Percentiles rank a stretch among this genome's conserved stretches.
Evolutionary conservation across 2,113 vertebrate genomes (phyloP).

Genomic region (Ophiodon elongatus): DNA sequence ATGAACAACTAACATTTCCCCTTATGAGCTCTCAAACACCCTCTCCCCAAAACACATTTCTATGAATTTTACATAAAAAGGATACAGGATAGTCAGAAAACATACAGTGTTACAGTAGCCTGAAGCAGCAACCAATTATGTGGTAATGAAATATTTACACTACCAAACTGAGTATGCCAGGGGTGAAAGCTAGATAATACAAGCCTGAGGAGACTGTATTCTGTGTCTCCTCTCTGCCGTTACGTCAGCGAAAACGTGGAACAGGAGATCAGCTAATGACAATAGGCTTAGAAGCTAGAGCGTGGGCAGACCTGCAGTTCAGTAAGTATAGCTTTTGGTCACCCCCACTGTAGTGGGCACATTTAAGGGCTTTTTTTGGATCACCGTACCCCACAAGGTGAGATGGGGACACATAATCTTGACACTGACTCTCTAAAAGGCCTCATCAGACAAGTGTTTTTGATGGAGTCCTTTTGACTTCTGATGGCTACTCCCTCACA

Average conservation of each 20-base stretch:
- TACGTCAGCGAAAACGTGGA: conserved; percentile 64
- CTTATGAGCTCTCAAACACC: conserved; percentile 59
- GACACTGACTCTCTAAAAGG: conserved; percentile 1
- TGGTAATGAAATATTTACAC: conserved; percentile 88
- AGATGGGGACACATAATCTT: neutral
- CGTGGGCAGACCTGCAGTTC: conserved; percentile 40
- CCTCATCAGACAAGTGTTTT: conserved; percentile 31
- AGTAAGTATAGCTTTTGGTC: conserved; percentile 36
- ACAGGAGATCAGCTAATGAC: conserved; percentile 57
- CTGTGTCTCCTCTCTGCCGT: conserved; percentile 60
- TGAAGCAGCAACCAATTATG: conserved; percentile 86
- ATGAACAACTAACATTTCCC: conserved; percentile 75
- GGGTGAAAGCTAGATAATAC: conserved; percentile 83
- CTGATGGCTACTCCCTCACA: conserved; percentile 51
- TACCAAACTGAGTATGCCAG: conserved; percentile 82
- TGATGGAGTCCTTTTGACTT: conserved; percentile 43
- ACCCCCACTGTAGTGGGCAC: conserved; percentile 3
- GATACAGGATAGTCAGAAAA: conserved; percentile 74
- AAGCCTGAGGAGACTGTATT: conserved; percentile 75
- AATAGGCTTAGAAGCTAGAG: conserved; percentile 50
- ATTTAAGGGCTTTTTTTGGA: conserved; percentile 31
- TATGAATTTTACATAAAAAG: conserved; percentile 82
- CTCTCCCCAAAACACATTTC: conserved; percentile 68
- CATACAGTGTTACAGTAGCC: conserved; percentile 79
- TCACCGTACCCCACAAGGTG: conserved; percentile 21